Conservation (phyloP, 2,113 vertebrate species). For the Salvelinus namaycush region DNA sequence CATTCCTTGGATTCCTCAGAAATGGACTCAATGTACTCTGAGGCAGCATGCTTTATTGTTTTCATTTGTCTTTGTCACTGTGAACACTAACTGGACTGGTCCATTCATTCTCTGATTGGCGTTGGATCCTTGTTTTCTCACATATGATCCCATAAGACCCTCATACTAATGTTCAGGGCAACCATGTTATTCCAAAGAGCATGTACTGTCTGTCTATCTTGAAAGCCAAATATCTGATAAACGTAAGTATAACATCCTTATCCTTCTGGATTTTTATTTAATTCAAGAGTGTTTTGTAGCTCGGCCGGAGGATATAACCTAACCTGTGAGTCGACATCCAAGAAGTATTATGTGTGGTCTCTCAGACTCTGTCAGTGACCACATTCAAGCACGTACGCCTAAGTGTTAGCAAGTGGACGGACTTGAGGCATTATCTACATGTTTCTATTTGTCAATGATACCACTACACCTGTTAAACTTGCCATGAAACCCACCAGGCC, state of each 20-base stretch:
- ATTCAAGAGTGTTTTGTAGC: background rate
- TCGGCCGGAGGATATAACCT: background rate
- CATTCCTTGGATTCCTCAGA: background rate
- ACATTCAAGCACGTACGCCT: conserved; percentile 3
- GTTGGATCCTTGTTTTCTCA: background rate
- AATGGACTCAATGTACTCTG: background rate
- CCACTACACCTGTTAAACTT: conserved; percentile 4
- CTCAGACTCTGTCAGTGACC: conserved; percentile 8
- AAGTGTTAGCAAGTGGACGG: conserved; percentile 28
- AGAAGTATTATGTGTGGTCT: conserved; percentile 9
- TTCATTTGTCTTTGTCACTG: background rate
- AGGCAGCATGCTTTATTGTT: background rate
- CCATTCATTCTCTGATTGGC: background rate
- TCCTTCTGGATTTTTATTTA: background rate
- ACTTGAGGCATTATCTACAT: background rate
- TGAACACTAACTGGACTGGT: background rate
- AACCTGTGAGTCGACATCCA: background rate
- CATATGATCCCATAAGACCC: no score
- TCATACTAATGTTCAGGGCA: background rate
- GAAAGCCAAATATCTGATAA: background rate
- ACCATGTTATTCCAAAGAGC: background rate
- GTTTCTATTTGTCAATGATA: background rate
- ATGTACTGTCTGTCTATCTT: background rate
- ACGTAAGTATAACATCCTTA: background rate
- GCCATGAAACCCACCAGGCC: background rate